Conservation (phyloP, 2,113 vertebrate genomes). For the Felis chaus region DNA sequence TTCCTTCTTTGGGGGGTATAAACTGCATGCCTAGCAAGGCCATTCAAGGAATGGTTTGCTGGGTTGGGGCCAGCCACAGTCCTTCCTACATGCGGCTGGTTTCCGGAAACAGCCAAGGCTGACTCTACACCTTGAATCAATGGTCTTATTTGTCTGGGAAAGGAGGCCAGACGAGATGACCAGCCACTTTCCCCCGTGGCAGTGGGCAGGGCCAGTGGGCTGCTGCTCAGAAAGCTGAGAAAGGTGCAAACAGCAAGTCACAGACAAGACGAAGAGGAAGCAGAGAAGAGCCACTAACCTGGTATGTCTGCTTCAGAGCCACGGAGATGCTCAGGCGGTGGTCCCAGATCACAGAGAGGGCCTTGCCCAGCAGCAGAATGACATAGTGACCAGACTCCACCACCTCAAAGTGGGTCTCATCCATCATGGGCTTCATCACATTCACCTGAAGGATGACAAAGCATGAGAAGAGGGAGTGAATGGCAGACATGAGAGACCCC, state of each 20-base stretch:
- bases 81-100: background rate
- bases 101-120: background rate
- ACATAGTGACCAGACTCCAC: constrained; percentile 91
- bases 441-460: constrained; percentile 85
- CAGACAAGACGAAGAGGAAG: background rate
- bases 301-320: constrained; percentile 90
- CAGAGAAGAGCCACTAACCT: constrained; percentile 83
- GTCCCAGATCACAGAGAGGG: constrained; percentile 94
- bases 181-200: background rate
- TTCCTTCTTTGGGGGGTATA: background rate
- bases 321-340: constrained; percentile 88
- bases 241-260: background rate
- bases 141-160: background rate
- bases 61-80: background rate
- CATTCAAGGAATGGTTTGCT: background rate
- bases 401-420: constrained; percentile 89
- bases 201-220: rapidly evolving
- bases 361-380: constrained; percentile 89
- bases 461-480: background rate
- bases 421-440: constrained; percentile 88
- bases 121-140: background rate
- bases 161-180: background rate
- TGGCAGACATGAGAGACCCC: rapidly evolving
- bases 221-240: background rate
- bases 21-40: background rate